These are phyloP conservation scores for Athalia circularis DNA, from an alignment of 2,888 invertebrate genomes.

Conservation along the genomic window DNA sequence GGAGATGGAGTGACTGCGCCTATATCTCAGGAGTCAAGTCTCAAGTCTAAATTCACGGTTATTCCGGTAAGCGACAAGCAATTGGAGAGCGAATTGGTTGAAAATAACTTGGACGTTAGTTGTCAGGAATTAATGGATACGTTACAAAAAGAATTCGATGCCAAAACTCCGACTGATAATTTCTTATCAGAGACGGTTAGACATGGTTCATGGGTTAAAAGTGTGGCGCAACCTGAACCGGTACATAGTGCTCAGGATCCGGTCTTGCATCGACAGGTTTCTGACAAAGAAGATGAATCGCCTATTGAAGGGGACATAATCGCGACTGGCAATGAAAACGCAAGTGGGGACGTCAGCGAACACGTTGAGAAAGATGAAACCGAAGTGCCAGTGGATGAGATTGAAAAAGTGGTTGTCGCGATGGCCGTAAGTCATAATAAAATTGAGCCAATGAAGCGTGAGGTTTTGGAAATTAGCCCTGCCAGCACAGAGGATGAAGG, in stretches of 20 bases:
- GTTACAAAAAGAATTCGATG: slow-evolving; percentile 67
- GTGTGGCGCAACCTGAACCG: background rate
- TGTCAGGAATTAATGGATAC: slow-evolving; percentile 71
- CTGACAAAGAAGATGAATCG: background rate
- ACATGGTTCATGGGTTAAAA: background rate
- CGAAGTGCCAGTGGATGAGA: slow-evolving; percentile 54
- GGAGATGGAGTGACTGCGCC: background rate
- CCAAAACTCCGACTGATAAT: slow-evolving; percentile 66
- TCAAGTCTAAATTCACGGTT: slow-evolving; percentile 64
- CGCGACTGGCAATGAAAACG: background rate
- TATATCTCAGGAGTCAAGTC: background rate
- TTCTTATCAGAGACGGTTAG: background rate
- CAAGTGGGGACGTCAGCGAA: slow-evolving; percentile 47
- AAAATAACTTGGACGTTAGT: slow-evolving; percentile 68
- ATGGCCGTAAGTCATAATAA: background rate
- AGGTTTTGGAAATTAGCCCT: background rate
- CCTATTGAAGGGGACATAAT: background rate
- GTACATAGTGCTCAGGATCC: background rate
- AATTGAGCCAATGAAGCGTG: slow-evolving; percentile 37
- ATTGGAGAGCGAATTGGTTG: slow-evolving; percentile 68
- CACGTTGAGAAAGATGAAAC: slow-evolving; percentile 54
- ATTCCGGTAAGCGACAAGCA: slow-evolving; percentile 65
- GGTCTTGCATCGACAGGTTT: background rate
- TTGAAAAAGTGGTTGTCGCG: slow-evolving; percentile 60
- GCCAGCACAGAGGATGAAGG: slow-evolving; percentile 12